Base-by-base conservation (phyloP, 2,888 invertebrate genomes). In the Ephialtes manifestator region DNA sequence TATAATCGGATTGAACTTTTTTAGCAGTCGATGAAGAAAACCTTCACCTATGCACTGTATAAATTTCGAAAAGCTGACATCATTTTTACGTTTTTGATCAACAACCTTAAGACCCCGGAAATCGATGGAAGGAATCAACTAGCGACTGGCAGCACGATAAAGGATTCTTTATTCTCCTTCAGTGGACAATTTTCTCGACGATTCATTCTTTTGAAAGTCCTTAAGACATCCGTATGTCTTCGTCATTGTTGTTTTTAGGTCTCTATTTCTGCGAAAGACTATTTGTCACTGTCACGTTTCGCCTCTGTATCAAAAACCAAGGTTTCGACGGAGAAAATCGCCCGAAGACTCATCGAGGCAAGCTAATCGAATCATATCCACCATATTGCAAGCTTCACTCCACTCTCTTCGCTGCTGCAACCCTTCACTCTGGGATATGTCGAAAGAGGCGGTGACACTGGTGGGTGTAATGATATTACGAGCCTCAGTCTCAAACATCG, bases 361-460 rank as follows among this genome's bases (percentile, higher is more conserved):
- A 18, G 53, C 84, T 81, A 76, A 86, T 86, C 74, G 78, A 81
- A 86, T 86, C 76, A 86, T 78, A 79, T 79, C 78, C 76, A 55
- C 82, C 84, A 82, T 86, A 84, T 82, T 84, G 84, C 76, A 71
- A 74, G 55, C 65, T 65, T 80, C 53, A 24, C 53, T 60, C 46
- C 35, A 51, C 67, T 43, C 35, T 63, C 43, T 65, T 55, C 48
- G 35, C 18, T 15, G 31, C 65, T 20, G 24, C 51, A 43, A 53
- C 63, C 39, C 51, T 67, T 71, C 46, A 24, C 46, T 81, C 48
- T 15, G n/a, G 68, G 53, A 78, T 78, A 75, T 70, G 74, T 70
- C 76, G 81, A 60, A 71, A 7, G 39, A 20, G 18, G 18, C 63
- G 39, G 13, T 39, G 39, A 8, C 63, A 10, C 11, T 39, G 65